Evolutionary conservation across 2,113 vertebrate genomes (phyloP), one percentile per base, ranked within the genome.

Genomic region (Muntiacus muntjak): DNA sequence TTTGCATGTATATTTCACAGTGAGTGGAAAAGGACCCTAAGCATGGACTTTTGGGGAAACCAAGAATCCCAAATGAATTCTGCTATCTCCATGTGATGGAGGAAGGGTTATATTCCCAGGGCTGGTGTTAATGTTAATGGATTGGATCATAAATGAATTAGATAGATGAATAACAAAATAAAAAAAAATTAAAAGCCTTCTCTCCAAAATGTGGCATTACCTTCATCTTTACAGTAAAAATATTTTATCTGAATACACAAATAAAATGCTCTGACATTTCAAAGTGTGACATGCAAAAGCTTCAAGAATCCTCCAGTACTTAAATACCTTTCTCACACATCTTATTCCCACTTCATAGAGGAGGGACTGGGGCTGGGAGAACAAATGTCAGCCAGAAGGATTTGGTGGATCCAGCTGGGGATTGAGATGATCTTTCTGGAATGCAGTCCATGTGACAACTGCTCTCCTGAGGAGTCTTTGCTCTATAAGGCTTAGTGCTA

Each of bases 71-170:
- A 92, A 91, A 58, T 87, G 47, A 95, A 84, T 95, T 76, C 7
- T 57, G 19, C 17, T 78, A 1, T 82, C 64, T 87, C 10, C 50
- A n/a, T 54, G 45, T 60, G 64, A 62, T 33, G 26, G 57, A 87
- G 7, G 13, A 95, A 55, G 21, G 3, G 1, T 43, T 58, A 28
- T 45, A 85, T 84, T 71, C 62, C 43, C 52, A 57, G 28, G 7
- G 30, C 45, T 92, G 57, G 17, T 8, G 16, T 95, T 90, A 79
- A 89, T 55, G 47, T 92, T 94, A 88, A 85, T 94, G 86, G 82
- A 47, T 40, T 91, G 25, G 6, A 95, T 86, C 81, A 78, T 90
- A 52, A 85, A 88, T 92, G 45, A 95, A 76, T 91, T 81, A 84
- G 17, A 83, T 17, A 78, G 28, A 50, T 57, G 57, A 94, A 40